phyloP scores from a whole-genome alignment of 1,140 invertebrate genomes.

The Diorhabda elongata region DNA sequence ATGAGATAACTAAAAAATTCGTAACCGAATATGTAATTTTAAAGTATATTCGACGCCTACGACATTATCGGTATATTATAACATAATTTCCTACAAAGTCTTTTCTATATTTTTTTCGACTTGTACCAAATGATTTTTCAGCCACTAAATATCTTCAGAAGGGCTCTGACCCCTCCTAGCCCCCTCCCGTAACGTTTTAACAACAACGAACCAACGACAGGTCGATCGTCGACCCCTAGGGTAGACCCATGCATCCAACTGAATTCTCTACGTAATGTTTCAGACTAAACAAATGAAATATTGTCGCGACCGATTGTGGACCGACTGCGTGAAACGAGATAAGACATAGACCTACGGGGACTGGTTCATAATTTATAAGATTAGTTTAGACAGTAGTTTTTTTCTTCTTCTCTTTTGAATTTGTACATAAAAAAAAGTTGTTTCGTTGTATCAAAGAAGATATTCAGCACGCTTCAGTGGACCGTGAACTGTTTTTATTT shows the following conservation, averaged over 20 bases:
- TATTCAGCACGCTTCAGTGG: too few species aligned
- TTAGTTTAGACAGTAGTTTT: neutral
- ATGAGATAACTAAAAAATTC: too few species aligned
- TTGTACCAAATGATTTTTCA: too few species aligned
- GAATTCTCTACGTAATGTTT: neutral
- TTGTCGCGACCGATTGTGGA: neutral
- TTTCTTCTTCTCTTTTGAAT: too few species aligned
- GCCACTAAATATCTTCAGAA: neutral
- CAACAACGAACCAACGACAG: neutral
- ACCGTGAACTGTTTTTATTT: too few species aligned
- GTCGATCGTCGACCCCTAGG: slow-evolving; percentile 1
- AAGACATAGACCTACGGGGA: neutral
- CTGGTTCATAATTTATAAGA: neutral
- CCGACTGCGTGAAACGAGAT: neutral
- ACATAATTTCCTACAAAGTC: too few species aligned
- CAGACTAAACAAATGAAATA: neutral
- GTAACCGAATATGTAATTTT: too few species aligned
- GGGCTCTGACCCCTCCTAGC: neutral
- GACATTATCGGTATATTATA: too few species aligned
- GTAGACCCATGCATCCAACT: neutral
- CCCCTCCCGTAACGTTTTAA: neutral
- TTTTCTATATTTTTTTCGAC: too few species aligned
- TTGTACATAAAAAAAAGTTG: too few species aligned
- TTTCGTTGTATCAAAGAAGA: too few species aligned
- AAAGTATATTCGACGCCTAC: too few species aligned